A percentile compares a stretch with the other conserved stretches of the same genome.
Evolutionary conservation across 2,797 vertebrate species (phyloP).

Genomic region (Microtus californicus): DNA sequence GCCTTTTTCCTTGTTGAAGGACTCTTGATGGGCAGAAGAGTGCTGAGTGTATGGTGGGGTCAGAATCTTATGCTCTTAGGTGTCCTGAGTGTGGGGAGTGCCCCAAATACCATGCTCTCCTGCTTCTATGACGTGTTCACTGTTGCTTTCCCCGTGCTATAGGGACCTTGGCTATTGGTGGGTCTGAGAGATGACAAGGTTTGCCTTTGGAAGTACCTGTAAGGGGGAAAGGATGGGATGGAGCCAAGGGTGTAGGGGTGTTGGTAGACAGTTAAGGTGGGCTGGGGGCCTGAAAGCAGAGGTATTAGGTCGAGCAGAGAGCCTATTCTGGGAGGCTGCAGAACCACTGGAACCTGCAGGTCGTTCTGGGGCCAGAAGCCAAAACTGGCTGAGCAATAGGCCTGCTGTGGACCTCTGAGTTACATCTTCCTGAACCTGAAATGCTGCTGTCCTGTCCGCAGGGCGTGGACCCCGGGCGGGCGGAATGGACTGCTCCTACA

Average conservation of each 20-base stretch:
- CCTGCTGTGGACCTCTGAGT: not conserved
- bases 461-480: not conserved
- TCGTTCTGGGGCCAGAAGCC: too few species aligned
- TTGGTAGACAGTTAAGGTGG: not conserved
- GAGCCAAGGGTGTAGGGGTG: not conserved
- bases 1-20: not conserved
- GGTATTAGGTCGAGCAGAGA: not conserved
- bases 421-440: not conserved
- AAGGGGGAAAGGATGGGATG: not conserved
- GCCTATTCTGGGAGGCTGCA: not conserved
- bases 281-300: not conserved
- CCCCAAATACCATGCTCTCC: fast-evolving
- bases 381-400: not conserved
- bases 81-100: not conserved
- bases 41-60: too few species aligned
- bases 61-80: too few species aligned
- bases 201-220: not conserved
- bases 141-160: not conserved
- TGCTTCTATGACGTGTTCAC: not conserved
- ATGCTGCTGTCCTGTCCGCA: not conserved
- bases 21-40: not conserved
- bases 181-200: not conserved
- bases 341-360: not conserved
- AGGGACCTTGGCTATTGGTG: not conserved
- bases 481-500: not conserved